Evolutionary conservation across 2,797 vertebrate species (phyloP), one percentile per base, ranked within the genome.

Genomic region (Hephaestus fuliginosus): DNA sequence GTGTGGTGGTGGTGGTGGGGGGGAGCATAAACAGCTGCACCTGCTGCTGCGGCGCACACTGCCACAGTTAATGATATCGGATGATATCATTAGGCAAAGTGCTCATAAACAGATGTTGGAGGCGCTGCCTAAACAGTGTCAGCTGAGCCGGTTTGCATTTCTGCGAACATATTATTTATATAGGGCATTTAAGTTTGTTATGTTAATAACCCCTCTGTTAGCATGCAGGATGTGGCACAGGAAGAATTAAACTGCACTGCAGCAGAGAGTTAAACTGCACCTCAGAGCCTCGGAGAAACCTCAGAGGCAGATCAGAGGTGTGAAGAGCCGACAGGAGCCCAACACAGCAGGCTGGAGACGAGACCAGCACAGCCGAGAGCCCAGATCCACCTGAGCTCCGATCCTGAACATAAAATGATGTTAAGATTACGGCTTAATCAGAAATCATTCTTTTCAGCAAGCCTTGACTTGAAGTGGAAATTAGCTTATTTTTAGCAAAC

Each of bases 61-160:
- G 97, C 97, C 97, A 96, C 97, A 97, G 96, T 98, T 99, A 99
- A 99, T 99, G 98, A 98, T 98, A 98, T 98, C 97, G 97, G 97
- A 98, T 99, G 98, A 99, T 99, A 99, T 99, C 98, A 99, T 99
- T 99, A 99, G 97, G 96, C 97, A 98, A 98, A 99, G 98, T 99
- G 98, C 98, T 98, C 98, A 98, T 99, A 99, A 99, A 99, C 98
- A 99, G 98, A 99, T 99, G 98, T 99, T 99, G 97, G 89, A 97
- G 97, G 96, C 96, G 96, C 97, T 97, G 97, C 97, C 97, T 97
- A 97, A 98, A 97, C 98, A 96, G 97, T 97, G 98, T 98, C 98
- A 99, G 97, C 97, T 96, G 97, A 98, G 97, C 95, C 95, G 77
- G 80, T 87, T 81, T 88, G 96, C 96, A 95, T 97, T 96, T 97